A percentile compares a stretch with the other conserved stretches of the same genome.
phyloP scores from a whole-genome alignment of 2,888 invertebrate species.

The Helobdella robusta region DNA sequence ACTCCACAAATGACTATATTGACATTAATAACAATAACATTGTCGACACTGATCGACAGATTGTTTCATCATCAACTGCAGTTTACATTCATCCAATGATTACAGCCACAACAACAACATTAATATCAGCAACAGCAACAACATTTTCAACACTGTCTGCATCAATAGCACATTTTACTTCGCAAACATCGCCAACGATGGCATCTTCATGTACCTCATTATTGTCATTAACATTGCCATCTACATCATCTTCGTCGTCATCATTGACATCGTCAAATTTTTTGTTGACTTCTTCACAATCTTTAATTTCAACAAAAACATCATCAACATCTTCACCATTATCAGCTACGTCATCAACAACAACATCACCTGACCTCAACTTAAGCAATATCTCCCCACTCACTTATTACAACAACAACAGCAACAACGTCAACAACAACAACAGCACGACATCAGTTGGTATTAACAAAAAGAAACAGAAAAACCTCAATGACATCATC shows the following conservation, averaged over 20 bases:
- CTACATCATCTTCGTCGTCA: conserved; percentile 4
- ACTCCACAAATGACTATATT: no score
- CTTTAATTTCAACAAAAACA: background rate
- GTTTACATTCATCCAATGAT: no score
- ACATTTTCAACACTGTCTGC: background rate
- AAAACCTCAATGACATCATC: conserved; percentile 21
- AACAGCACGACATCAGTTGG: background rate
- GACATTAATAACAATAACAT: no score
- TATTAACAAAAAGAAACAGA: conserved; percentile 17
- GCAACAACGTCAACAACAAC: no score
- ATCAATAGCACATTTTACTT: background rate
- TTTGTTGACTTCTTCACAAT: background rate
- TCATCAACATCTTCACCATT: conserved; percentile 1
- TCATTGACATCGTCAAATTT: background rate
- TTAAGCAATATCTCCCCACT: no score
- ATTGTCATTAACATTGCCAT: background rate
- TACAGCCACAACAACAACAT: no score
- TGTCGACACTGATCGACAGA: no score
- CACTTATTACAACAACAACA: no score
- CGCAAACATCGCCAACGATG: background rate
- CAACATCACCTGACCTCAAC: background rate
- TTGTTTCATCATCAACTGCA: no score
- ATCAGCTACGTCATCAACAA: background rate
- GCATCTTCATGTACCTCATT: background rate
- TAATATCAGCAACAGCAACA: no score